Evolutionary conservation across 2,888 invertebrate genomes (phyloP).

Genomic region (Cryptus viduatorius): DNA sequence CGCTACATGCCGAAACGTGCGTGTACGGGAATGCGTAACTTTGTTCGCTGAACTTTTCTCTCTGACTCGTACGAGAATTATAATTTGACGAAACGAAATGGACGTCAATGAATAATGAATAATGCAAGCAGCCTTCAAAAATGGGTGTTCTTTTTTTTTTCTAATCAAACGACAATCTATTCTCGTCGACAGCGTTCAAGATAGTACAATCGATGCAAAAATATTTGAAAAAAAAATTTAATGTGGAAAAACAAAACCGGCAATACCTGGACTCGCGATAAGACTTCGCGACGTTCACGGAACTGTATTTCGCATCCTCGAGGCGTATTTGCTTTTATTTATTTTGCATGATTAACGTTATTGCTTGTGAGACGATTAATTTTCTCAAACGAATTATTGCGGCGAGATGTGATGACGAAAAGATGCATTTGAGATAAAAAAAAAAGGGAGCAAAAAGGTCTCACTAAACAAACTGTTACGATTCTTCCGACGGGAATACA

Average conservation of each 20-base stretch:
- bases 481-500: slow-evolving; percentile 15
- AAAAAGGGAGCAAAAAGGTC: not conserved
- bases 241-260: slow-evolving; percentile 30
- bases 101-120: not conserved
- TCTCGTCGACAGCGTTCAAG: not conserved
- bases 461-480: slow-evolving; percentile 39
- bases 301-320: slow-evolving; percentile 50
- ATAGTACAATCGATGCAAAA: slow-evolving; percentile 27
- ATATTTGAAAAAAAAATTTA: slow-evolving; percentile 19
- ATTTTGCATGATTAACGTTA: slow-evolving; percentile 1
- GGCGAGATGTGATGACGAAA: not conserved
- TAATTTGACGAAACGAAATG: not conserved
- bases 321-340: slow-evolving; percentile 39
- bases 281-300: slow-evolving; percentile 36
- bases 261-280: slow-evolving; percentile 49
- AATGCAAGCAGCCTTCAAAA: not conserved
- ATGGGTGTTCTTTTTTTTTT: not conserved
- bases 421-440: not conserved
- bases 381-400: not conserved
- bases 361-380: not conserved
- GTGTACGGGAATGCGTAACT: not conserved
- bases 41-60: not conserved
- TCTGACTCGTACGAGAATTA: not conserved
- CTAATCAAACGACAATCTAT: not conserved
- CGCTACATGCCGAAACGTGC: not conserved